Conservation (phyloP, 2,113 vertebrate species). For the Sporophila hypoxantha region DNA sequence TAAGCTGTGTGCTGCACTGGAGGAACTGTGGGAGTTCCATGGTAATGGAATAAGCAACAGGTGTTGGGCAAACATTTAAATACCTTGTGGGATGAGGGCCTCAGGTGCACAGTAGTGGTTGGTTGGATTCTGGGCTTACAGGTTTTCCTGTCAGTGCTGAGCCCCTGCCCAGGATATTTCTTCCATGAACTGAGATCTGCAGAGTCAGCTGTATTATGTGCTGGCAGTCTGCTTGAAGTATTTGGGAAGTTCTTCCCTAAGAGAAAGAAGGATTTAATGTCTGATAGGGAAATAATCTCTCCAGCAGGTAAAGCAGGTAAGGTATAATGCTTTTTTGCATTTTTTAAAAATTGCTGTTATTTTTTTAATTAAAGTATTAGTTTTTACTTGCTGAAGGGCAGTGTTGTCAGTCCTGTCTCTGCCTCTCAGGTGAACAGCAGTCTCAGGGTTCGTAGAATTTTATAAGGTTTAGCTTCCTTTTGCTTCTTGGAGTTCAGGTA, state of each 20-base stretch:
- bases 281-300: background rate
- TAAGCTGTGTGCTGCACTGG: background rate
- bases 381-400: background rate
- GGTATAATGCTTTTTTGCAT: background rate
- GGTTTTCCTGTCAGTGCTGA: background rate
- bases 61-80: conserved; percentile 3
- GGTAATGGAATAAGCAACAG: background rate
- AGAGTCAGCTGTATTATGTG: background rate
- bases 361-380: background rate
- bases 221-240: background rate
- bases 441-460: background rate
- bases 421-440: background rate
- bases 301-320: conserved; percentile 13
- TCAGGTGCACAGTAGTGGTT: background rate
- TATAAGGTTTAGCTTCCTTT: background rate
- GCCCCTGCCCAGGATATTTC: background rate
- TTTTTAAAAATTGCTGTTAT: background rate
- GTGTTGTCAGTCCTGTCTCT: background rate
- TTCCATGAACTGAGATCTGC: background rate
- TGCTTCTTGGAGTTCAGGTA: background rate
- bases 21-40: background rate
- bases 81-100: background rate
- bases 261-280: background rate
- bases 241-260: background rate
- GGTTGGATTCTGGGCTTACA: background rate